Percentiles rank a stretch among this genome's conserved stretches.
These are phyloP conservation scores for Furcifer pardalis DNA, from an alignment of 2,797 vertebrate genomes.

Conservation along the genomic window DNA sequence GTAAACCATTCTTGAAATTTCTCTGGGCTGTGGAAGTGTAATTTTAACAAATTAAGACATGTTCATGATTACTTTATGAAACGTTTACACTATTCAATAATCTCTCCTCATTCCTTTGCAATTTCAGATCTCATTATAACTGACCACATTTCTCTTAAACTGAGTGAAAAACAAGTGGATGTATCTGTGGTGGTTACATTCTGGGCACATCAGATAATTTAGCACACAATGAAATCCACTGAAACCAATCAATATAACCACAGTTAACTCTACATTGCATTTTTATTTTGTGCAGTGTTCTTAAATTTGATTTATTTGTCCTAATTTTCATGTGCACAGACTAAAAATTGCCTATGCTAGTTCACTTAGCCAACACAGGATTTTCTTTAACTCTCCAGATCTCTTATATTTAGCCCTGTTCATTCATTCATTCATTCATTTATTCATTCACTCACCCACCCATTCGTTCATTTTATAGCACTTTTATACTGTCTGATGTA, in stretches of 20 bases:
- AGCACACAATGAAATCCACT: background rate
- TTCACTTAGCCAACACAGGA: background rate
- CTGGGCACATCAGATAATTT: background rate
- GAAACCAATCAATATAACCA: background rate
- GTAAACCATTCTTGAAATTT: slow-evolving; percentile 1
- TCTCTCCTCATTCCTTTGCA: background rate
- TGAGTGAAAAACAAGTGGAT: slow-evolving; percentile 2
- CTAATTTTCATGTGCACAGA: background rate
- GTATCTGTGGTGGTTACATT: background rate
- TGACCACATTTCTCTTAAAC: background rate
- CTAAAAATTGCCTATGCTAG: background rate
- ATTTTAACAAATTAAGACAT: slow-evolving; percentile 33
- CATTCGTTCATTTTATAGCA: too few relatives aligned
- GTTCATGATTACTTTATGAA: background rate
- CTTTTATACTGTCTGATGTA: too few relatives aligned
- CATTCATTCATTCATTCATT: too few relatives aligned
- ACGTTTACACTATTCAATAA: background rate
- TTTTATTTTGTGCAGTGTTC: background rate
- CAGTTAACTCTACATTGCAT: background rate
- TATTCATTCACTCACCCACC: too few relatives aligned
- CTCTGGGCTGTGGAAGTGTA: slow-evolving; percentile 19
- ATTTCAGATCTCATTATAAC: background rate
- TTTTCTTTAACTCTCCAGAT: background rate
- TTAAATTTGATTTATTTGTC: background rate
- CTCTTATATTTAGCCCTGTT: background rate